A percentile compares a stretch with the other conserved stretches of the same genome.
Conservation (phyloP, 2,113 vertebrate species). For the Rhea pennata region DNA sequence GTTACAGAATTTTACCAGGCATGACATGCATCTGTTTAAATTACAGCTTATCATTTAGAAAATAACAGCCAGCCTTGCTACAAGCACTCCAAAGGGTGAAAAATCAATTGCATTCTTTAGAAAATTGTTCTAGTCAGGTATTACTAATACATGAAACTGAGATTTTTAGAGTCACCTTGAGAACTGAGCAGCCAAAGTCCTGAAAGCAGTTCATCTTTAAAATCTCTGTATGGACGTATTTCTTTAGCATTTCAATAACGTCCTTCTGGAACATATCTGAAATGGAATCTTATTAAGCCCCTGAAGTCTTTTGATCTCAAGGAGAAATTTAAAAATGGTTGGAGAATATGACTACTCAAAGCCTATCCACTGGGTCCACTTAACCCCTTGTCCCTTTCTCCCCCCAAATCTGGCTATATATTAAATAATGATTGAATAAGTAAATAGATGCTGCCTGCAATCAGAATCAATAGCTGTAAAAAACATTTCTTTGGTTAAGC, state of each 20-base stretch:
- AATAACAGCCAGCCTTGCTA: not conserved
- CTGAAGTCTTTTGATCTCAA: not conserved
- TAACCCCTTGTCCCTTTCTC: not conserved
- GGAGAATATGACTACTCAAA: not conserved
- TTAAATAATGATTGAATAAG: not conserved
- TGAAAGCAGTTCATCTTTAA: not conserved
- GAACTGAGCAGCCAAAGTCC: not conserved
- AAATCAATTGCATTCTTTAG: not conserved
- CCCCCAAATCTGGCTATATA: not conserved
- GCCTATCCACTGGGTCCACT: not conserved
- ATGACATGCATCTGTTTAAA: conserved; percentile 28
- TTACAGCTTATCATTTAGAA: conserved; percentile 17
- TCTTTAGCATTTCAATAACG: not conserved
- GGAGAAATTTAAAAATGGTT: not conserved
- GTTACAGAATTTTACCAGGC: conserved; percentile 33
- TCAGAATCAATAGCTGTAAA: not conserved
- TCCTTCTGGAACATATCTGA: not conserved
- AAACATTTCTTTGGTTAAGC: not conserved
- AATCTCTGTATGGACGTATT: not conserved
- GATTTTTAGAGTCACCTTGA: conserved; percentile 14
- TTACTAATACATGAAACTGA: not conserved
- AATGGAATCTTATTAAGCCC: not conserved
- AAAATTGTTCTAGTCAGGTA: conserved; percentile 25
- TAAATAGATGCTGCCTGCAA: not conserved
- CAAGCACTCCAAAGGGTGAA: conserved; percentile 3